Evolutionary conservation across 2,888 invertebrate genomes (phyloP).

Genomic region (Pedicia rivosa): DNA sequence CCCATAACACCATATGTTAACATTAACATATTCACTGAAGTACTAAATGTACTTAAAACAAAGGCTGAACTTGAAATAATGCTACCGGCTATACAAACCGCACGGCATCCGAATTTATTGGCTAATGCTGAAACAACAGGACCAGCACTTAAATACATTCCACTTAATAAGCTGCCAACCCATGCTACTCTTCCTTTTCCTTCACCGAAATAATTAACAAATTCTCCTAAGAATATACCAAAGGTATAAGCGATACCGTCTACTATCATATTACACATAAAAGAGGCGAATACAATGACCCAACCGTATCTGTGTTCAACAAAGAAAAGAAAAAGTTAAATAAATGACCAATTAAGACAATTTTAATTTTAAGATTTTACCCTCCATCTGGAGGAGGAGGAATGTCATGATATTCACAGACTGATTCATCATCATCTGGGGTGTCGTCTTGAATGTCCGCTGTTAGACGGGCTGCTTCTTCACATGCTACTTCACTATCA

Average conservation of each 20-base stretch:
- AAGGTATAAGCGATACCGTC: constrained; percentile 99
- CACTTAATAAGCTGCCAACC: constrained; percentile 89
- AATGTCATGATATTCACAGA: constrained; percentile 54
- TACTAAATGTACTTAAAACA: constrained; percentile 73
- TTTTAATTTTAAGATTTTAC: no score
- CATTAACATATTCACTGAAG: constrained; percentile 78
- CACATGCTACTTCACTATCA: constrained; percentile 74
- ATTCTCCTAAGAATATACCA: constrained; percentile 75
- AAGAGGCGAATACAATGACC: constrained; percentile 91
- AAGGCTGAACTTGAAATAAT: constrained; percentile 72
- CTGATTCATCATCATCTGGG: constrained; percentile 45
- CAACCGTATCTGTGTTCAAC: constrained; percentile 53
- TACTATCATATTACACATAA: constrained; percentile 95
- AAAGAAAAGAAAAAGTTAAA: not conserved
- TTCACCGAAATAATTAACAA: constrained; percentile 66
- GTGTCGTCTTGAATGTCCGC: constrained; percentile 41
- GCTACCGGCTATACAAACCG: constrained; percentile 85
- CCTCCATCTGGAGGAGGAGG: constrained; percentile 82
- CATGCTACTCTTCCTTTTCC: constrained; percentile 80
- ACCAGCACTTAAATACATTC: constrained; percentile 88
- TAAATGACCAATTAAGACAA: not conserved
- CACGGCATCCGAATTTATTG: constrained; percentile 89
- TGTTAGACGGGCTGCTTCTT: constrained; percentile 66
- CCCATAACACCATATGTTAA: constrained; percentile 84
- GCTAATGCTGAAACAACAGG: constrained; percentile 91